Evolutionary conservation across 2,888 invertebrate species (phyloP).

Genomic region (Andricus curvator): DNA sequence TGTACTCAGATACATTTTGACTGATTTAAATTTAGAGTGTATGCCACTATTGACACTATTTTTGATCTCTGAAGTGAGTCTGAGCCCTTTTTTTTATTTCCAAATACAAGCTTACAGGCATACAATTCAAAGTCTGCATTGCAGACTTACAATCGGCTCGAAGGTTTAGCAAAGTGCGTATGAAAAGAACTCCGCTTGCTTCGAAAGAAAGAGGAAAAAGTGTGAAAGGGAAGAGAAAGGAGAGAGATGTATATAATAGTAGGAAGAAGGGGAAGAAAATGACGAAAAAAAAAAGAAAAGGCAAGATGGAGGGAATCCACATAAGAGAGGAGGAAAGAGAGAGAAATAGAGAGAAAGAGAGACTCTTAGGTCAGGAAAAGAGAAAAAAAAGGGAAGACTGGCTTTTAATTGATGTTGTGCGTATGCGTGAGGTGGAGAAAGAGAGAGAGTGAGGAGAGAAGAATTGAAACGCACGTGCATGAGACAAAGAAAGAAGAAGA

Average conservation of each 20-base stretch:
- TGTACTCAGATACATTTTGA: too few relatives aligned
- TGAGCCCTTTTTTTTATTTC: neutral
- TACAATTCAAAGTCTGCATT: neutral
- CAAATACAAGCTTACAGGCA: neutral
- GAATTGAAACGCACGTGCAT: slow-evolving; percentile 53
- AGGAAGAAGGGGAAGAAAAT: too few relatives aligned
- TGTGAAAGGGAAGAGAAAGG: slow-evolving; percentile 36
- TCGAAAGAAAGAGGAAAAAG: slow-evolving; percentile 36
- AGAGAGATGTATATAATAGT: neutral
- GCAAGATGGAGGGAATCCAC: slow-evolving; percentile 8
- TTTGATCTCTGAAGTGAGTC: too few relatives aligned
- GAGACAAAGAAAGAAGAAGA: slow-evolving; percentile 60
- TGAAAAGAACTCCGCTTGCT: slow-evolving; percentile 51
- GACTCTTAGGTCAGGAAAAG: slow-evolving; percentile 22
- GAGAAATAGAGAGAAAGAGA: slow-evolving; percentile 28
- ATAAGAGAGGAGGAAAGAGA: slow-evolving; percentile 21
- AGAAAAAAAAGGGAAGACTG: slow-evolving; percentile 18
- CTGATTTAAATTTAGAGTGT: too few relatives aligned
- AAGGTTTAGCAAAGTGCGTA: slow-evolving; percentile 36
- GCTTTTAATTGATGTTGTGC: slow-evolving; percentile 37
- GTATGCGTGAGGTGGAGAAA: slow-evolving; percentile 34
- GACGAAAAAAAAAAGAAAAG: slow-evolving; percentile 20
- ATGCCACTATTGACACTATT: too few relatives aligned
- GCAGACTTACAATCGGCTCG: neutral
- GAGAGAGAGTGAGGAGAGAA: slow-evolving; percentile 44